Evolutionary conservation across 1,140 invertebrate genomes (phyloP), one percentile per base, ranked within the genome.

Genomic region (Notospermus geniculatus): DNA sequence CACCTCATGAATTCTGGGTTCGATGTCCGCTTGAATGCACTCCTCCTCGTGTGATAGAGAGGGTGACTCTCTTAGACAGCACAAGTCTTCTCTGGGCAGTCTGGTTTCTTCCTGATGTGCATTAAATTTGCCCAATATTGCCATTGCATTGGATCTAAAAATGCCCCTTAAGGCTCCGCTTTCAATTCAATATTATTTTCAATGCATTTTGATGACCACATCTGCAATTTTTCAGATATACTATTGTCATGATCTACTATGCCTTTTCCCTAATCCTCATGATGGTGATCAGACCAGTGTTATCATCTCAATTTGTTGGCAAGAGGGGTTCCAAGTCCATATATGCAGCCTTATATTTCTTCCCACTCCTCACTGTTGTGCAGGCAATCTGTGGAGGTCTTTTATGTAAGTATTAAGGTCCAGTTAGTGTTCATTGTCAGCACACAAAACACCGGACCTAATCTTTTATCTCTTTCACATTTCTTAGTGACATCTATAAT

Each of bases 261-360:
- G 88, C 89, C 17, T 83, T 96, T 64, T 88, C 89, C 59, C 83
- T 97, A 54, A 66, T 90, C 0, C 84, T 91, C 56, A 90, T 98
- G 86, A 83, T 98, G 64, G 64, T 91, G 17, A 76, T 92, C 60
- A 81, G 93, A 57, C 89, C 91, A 13, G 82, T 88, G 67, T 71
- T 93, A 22, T 85, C 88, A 13, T 81, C 79, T 54, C 87, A 85
- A 78, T 85, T 87, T 66, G 80, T 88, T 41, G 85, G 86, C 7
- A 86, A 85, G 58, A 84, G 86, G 62, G 88, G 88, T 43, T 79
- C 89, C 25, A 75, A 76, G 56, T 80, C 92, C 0, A 88, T 96
- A 66, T 98, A 97, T 82, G 90, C 92, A 55, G 94, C 93, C 1
- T 84, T 98, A 52, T 98, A 98, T 79, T 95, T 97, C 71, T 89